Conservation (phyloP, 53 echinoderm and acorn worm genomes). For the Echinarachnius parma region DNA sequence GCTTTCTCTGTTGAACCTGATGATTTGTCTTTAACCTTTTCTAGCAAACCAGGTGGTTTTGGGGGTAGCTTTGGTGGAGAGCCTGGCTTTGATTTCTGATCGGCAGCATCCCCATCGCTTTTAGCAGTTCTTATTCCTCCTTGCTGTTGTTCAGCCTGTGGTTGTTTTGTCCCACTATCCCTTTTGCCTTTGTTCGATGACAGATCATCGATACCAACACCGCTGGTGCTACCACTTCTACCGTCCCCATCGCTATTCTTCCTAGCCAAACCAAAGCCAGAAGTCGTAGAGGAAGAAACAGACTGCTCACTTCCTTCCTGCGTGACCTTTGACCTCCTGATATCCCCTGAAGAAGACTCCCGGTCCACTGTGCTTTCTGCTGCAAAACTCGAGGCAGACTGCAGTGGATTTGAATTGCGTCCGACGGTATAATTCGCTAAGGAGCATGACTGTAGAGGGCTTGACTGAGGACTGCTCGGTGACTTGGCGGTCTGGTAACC, state of each 20-base stretch:
- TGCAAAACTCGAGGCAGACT: too few relatives aligned
- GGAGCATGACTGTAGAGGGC: neutral
- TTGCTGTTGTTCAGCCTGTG: neutral
- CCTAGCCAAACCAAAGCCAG: too few relatives aligned
- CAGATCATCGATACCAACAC: neutral
- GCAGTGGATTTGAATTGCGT: too few relatives aligned
- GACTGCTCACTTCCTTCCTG: too few relatives aligned
- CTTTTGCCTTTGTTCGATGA: neutral
- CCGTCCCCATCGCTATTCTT: neutral
- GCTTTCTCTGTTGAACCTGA: too few relatives aligned
- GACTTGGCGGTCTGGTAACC: constrained; percentile 25
- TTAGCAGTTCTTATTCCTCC: neutral
- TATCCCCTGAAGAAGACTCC: too few relatives aligned
- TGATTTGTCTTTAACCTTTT: constrained; percentile 41
- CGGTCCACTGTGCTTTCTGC: too few relatives aligned
- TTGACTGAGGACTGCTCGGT: too few relatives aligned
- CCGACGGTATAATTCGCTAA: neutral
- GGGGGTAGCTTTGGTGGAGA: constrained; percentile 60
- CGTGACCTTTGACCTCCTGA: too few relatives aligned
- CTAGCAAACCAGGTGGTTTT: constrained; percentile 53
- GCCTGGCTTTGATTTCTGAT: neutral
- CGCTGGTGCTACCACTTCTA: constrained; percentile 6
- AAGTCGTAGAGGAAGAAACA: too few relatives aligned
- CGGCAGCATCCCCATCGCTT: neutral
- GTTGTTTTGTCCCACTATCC: neutral